A percentile compares a stretch with the other conserved stretches of the same genome.
These are phyloP conservation scores for Mesocricetus auratus DNA, from an alignment of 2,113 vertebrate species.

Conservation along the genomic window DNA sequence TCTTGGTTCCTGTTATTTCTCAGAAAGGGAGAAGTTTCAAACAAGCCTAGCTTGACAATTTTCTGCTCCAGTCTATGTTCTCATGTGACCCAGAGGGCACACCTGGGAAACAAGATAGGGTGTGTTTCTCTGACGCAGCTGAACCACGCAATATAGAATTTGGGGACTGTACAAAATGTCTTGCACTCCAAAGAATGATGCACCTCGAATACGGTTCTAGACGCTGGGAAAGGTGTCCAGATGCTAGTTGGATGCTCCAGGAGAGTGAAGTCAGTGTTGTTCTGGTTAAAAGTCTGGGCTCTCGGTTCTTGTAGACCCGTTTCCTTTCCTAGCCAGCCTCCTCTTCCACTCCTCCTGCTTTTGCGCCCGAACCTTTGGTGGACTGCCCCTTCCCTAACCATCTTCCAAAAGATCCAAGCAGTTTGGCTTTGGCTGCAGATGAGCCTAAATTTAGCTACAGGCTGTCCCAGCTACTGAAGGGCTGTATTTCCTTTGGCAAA, in stretches of 20 bases:
- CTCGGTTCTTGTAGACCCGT: background rate
- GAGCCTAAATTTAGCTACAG: background rate
- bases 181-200: background rate
- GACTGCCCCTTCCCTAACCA: background rate
- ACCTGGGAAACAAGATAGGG: background rate
- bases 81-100: background rate
- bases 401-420: background rate
- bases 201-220: background rate
- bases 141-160: background rate
- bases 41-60: background rate
- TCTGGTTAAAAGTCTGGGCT: background rate
- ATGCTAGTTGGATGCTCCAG: background rate
- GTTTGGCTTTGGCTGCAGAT: background rate
- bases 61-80: background rate
- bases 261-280: background rate
- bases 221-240: background rate
- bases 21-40: background rate
- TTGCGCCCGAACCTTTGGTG: background rate
- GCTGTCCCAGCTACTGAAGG: background rate
- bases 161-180: background rate
- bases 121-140: background rate
- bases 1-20: background rate
- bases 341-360: background rate
- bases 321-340: background rate
- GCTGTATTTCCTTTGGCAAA: background rate